These are phyloP conservation scores for Aegotheles bennettii DNA, from an alignment of 2,113 vertebrate genomes.

Conservation along the genomic window DNA sequence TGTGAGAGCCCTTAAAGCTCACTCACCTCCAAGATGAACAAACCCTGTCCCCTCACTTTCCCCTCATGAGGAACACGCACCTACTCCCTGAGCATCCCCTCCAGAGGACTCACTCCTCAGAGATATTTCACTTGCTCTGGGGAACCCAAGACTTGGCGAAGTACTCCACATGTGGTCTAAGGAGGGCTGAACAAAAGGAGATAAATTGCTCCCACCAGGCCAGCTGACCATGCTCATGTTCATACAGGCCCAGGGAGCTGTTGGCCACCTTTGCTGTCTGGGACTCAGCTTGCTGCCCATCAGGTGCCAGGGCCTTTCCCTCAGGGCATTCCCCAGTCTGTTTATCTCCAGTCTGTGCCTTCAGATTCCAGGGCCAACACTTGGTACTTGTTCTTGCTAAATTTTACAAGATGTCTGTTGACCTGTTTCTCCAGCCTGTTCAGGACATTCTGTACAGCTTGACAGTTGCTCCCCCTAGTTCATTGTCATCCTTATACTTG, in stretches of 20 bases:
- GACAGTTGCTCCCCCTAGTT: rapidly evolving
- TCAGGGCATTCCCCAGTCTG: background rate
- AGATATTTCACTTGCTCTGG: background rate
- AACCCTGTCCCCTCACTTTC: background rate
- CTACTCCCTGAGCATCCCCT: background rate
- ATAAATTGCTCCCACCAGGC: background rate
- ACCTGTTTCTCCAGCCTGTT: background rate
- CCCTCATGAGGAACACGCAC: background rate
- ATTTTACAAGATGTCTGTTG: background rate
- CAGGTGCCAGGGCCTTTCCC: background rate
- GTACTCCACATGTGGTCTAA: background rate
- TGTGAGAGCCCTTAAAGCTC: background rate
- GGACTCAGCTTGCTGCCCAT: background rate
- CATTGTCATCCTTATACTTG: background rate
- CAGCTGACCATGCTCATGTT: too few species aligned
- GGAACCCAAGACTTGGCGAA: background rate
- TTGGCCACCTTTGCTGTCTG: background rate
- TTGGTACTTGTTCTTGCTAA: background rate
- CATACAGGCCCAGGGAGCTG: background rate
- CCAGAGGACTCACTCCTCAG: background rate
- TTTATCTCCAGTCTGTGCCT: background rate
- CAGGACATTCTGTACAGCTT: background rate
- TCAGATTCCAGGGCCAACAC: background rate
- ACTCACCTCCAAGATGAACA: background rate
- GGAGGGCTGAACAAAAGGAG: rapidly evolving